These are phyloP conservation scores for Gouania willdenowi DNA, from an alignment of 2,797 vertebrate species.

Conservation along the genomic window DNA sequence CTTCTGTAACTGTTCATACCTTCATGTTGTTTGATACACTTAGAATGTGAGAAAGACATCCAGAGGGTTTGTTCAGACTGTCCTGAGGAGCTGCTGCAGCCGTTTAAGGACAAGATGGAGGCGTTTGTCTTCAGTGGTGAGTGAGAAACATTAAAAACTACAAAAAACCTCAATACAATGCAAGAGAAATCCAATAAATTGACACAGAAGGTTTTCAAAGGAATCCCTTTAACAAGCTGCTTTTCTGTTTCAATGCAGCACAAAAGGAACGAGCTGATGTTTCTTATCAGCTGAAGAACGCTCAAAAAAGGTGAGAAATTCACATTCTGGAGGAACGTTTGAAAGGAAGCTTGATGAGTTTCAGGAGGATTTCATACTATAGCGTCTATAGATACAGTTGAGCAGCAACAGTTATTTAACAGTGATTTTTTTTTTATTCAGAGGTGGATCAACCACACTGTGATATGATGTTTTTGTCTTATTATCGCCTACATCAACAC, in stretches of 20 bases:
- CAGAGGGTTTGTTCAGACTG: conserved; percentile 82
- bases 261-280: conserved; percentile 80
- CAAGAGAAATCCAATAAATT: too few relatives aligned
- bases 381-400: too few relatives aligned
- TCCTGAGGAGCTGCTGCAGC: conserved; percentile 85
- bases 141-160: background rate
- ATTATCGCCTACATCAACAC: too few relatives aligned
- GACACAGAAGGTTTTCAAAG: conserved; percentile 1
- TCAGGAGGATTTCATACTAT: too few relatives aligned
- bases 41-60: conserved; percentile 87
- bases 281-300: conserved; percentile 76
- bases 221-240: too few relatives aligned
- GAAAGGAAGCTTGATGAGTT: too few relatives aligned
- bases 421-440: too few relatives aligned
- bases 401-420: too few relatives aligned
- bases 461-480: too few relatives aligned
- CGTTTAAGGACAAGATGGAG: conserved; percentile 90
- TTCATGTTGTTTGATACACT: conserved; percentile 4
- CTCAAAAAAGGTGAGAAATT: conserved; percentile 82
- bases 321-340: too few relatives aligned
- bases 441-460: too few relatives aligned
- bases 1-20: background rate
- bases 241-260: conserved; percentile 74
- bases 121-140: conserved; percentile 86
- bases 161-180: background rate